These are phyloP conservation scores for Synchiropus splendidus DNA, from an alignment of 2,113 vertebrate species.

Conservation along the genomic window DNA sequence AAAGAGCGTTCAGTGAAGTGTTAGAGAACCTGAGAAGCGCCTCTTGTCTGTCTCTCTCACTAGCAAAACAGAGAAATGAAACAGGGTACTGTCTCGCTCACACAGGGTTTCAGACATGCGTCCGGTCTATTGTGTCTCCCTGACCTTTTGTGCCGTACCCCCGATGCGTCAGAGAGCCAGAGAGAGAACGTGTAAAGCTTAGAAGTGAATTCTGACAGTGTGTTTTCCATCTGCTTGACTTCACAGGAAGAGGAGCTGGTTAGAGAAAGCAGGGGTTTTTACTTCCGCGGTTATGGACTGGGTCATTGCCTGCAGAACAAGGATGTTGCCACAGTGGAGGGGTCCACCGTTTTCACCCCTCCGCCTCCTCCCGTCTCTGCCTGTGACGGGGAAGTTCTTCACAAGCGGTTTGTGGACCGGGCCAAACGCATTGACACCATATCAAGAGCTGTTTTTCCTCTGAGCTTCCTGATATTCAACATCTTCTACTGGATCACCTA, in stretches of 20 bases:
- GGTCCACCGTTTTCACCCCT: constrained; percentile 53
- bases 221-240: constrained; percentile 31
- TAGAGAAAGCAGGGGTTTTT: constrained; percentile 73
- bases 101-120: too few species aligned
- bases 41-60: too few species aligned
- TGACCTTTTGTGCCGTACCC: not conserved
- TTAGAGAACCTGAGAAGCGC: too few species aligned
- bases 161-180: constrained; percentile 1
- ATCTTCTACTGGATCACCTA: constrained; percentile 91
- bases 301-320: constrained; percentile 77
- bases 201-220: constrained; percentile 26
- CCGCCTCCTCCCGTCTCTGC: constrained; percentile 38
- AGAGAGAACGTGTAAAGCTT: too few species aligned
- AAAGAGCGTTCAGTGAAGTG: too few species aligned
- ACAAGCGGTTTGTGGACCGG: constrained; percentile 71
- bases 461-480: constrained; percentile 90
- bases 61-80: too few species aligned
- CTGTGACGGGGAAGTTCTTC: constrained; percentile 63
- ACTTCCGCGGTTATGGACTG: constrained; percentile 78
- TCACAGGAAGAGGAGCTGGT: constrained; percentile 77
- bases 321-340: constrained; percentile 61
- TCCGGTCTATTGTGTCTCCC: too few species aligned
- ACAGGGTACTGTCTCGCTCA: too few species aligned
- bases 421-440: constrained; percentile 90
- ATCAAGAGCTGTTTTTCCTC: constrained; percentile 82